These are phyloP conservation scores for Malurus cyaneus DNA, from an alignment of 2,113 vertebrate genomes.

Conservation along the genomic window DNA sequence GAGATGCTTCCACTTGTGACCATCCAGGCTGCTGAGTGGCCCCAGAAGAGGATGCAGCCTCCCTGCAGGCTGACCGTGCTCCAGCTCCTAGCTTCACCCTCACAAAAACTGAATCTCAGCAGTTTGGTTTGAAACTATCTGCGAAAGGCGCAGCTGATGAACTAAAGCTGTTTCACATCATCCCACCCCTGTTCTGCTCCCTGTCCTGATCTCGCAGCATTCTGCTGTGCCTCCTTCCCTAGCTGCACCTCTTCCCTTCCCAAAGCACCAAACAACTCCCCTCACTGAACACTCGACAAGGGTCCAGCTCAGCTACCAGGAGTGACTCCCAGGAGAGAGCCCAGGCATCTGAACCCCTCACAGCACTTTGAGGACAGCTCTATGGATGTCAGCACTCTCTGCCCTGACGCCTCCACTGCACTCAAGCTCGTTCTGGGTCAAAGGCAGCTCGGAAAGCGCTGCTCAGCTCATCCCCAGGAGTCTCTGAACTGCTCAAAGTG, in stretches of 20 bases:
- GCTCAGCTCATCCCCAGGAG: not conserved
- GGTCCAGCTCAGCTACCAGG: not conserved
- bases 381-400: not conserved
- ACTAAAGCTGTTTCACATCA: not conserved
- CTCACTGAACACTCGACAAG: not conserved
- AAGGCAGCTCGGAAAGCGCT: not conserved
- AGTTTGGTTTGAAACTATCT: not conserved
- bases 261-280: not conserved
- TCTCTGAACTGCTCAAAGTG: not conserved
- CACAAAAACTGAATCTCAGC: not conserved
- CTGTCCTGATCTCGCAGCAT: not conserved
- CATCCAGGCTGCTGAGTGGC: not conserved
- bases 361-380: not conserved
- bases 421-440: not conserved
- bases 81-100: not conserved
- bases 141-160: not conserved
- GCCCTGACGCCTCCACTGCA: fast-evolving
- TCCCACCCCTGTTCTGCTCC: not conserved
- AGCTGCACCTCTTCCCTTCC: not conserved
- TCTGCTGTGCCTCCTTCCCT: not conserved
- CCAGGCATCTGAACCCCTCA: not conserved
- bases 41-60: not conserved
- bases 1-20: not conserved
- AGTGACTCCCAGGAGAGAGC: not conserved
- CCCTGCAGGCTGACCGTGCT: not conserved